Evolutionary conservation across 1,140 invertebrate genomes (phyloP).

Genomic region (Cotesia glomerata): DNA sequence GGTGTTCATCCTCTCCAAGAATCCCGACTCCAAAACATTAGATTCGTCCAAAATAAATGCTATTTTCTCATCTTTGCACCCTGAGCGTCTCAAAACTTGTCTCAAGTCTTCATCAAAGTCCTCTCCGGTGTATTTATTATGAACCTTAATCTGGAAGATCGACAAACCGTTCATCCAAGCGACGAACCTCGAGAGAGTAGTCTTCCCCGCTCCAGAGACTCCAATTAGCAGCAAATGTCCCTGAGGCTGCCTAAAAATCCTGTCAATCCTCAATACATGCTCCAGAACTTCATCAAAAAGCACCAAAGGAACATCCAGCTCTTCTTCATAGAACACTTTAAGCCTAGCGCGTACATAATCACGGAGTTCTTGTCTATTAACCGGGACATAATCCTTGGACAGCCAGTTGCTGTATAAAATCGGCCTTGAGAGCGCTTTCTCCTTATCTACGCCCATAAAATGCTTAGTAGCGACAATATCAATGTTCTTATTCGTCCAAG

Average conservation of each 20-base stretch:
- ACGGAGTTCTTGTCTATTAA: constrained; percentile 91
- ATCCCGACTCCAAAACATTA: constrained; percentile 97
- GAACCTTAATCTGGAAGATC: constrained; percentile 97
- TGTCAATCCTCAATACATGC: constrained; percentile 96
- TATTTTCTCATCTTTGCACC: constrained; percentile 98
- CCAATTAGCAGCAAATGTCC: constrained; percentile 96
- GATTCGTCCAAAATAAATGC: constrained; percentile 99
- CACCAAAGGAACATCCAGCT: constrained; percentile 96
- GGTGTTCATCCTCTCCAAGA: constrained; percentile 99
- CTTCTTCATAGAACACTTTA: constrained; percentile 99
- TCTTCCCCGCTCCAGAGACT: constrained; percentile 98
- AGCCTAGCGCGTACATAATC: constrained; percentile 97
- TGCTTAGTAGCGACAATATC: constrained; percentile 93
- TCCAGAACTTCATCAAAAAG: constrained; percentile 99
- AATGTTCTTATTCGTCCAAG: constrained; percentile 99
- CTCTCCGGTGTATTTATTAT: constrained; percentile 98
- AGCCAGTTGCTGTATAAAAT: constrained; percentile 99
- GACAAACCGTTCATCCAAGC: constrained; percentile 99
- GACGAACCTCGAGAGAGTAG: constrained; percentile 97
- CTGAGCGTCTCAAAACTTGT: constrained; percentile 89
- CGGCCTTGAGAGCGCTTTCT: constrained; percentile 86
- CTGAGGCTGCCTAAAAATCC: constrained; percentile 98
- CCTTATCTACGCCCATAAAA: constrained; percentile 89
- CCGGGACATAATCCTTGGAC: constrained; percentile 97
- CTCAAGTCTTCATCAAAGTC: constrained; percentile 99